These are phyloP conservation scores for Leptarthrus brevirostris DNA, from an alignment of 2,888 invertebrate species.

Conservation along the genomic window DNA sequence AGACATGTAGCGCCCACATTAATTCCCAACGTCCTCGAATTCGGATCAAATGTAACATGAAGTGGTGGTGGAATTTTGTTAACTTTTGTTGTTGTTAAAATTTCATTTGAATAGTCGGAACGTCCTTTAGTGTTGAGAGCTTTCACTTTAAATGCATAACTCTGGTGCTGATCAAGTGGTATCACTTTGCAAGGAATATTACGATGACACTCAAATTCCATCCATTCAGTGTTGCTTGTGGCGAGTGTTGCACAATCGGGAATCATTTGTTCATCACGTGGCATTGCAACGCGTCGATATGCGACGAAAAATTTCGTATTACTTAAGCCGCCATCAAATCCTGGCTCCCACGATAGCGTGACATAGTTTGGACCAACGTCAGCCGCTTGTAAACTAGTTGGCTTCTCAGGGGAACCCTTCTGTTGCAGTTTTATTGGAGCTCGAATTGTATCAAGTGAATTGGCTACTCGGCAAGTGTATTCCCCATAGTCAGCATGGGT, in stretches of 20 bases:
- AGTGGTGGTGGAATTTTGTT: constrained; percentile 84
- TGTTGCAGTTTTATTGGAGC: constrained; percentile 84
- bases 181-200: constrained; percentile 90
- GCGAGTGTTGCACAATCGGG: constrained; percentile 73
- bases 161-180: constrained; percentile 85
- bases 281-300: constrained; percentile 76
- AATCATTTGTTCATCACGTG: constrained; percentile 72
- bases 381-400: constrained; percentile 77
- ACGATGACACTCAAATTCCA: constrained; percentile 86
- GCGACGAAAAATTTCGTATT: constrained; percentile 90
- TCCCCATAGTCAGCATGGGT: constrained; percentile 90
- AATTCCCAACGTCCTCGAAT: constrained; percentile 79
- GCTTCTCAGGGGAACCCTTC: constrained; percentile 88
- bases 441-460: constrained; percentile 81
- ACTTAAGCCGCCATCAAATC: constrained; percentile 89
- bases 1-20: constrained; percentile 84
- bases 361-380: constrained; percentile 84
- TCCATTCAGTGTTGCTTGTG: constrained; percentile 76
- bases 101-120: constrained; percentile 88
- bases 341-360: constrained; percentile 86
- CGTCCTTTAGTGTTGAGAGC: constrained; percentile 89
- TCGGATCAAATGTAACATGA: constrained; percentile 85
- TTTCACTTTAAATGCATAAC: constrained; percentile 88
- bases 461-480: constrained; percentile 88
- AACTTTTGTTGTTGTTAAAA: constrained; percentile 83